phyloP scores from a whole-genome alignment of 2,888 invertebrate genomes.

The Eupelmus urozonus region DNA sequence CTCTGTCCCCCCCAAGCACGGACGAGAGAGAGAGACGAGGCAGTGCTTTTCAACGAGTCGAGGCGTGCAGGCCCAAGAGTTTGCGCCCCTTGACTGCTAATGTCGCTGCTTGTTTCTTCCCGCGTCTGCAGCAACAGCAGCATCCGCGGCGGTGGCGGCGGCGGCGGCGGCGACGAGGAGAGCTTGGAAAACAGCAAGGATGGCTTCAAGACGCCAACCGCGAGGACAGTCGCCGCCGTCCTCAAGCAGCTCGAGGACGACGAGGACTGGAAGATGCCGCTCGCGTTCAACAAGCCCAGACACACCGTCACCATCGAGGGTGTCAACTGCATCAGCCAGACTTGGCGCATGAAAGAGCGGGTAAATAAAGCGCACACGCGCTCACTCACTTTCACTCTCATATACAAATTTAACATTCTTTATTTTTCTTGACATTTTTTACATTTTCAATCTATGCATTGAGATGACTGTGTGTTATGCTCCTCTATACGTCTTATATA shows the following conservation, averaged over 20 bases:
- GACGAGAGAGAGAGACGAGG: background rate
- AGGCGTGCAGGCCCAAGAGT: conserved; percentile 54
- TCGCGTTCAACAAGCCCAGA: conserved; percentile 86
- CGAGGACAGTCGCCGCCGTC: background rate
- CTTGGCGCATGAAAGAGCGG: conserved; percentile 96
- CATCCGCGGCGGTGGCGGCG: too few relatives aligned
- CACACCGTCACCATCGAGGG: conserved; percentile 87
- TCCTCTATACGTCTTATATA: too few relatives aligned
- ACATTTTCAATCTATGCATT: too few relatives aligned
- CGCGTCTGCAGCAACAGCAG: conserved; percentile 24
- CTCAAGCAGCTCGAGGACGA: conserved; percentile 64
- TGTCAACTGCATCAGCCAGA: conserved; percentile 83
- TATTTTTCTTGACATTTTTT: background rate
- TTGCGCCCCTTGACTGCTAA: too few relatives aligned
- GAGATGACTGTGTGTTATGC: too few relatives aligned
- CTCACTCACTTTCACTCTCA: too few relatives aligned
- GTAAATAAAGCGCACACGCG: too few relatives aligned
- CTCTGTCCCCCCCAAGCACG: too few relatives aligned
- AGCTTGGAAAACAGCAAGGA: conserved; percentile 78
- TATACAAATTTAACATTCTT: conserved; percentile 67
- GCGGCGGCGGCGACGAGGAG: too few relatives aligned
- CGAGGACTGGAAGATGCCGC: conserved; percentile 84
- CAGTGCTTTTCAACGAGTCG: conserved; percentile 14
- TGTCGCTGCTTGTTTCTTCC: conserved; percentile 65
- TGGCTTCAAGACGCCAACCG: background rate